phyloP scores from a whole-genome alignment of 1,140 invertebrate species.

The Battus philenor region DNA sequence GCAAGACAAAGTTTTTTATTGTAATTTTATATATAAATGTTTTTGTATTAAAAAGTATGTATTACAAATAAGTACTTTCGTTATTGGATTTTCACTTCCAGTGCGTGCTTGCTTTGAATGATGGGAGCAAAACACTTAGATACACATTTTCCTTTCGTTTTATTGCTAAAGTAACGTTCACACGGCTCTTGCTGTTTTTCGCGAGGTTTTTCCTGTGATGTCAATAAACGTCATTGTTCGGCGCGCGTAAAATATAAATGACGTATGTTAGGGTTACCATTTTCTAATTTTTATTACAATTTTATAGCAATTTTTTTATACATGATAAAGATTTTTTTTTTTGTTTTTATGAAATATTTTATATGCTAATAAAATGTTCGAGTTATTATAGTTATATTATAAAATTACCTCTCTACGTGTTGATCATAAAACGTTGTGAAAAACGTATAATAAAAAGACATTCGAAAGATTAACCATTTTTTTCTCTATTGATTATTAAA shows the following conservation, averaged over 20 bases:
- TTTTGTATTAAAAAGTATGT: too few relatives aligned
- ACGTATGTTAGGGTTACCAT: neutral
- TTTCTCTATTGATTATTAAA: neutral
- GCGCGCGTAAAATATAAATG: neutral
- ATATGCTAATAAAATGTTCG: too few relatives aligned
- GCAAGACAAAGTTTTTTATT: neutral
- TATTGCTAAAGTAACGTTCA: slow-evolving; percentile 9
- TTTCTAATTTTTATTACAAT: neutral
- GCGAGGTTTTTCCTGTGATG: slow-evolving; percentile 3
- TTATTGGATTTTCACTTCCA: slow-evolving; percentile 4
- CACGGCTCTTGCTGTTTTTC: slow-evolving; percentile 2
- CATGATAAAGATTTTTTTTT: neutral
- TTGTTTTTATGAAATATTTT: neutral
- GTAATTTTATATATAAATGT: too few relatives aligned
- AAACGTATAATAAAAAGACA: neutral
- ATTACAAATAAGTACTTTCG: slow-evolving; percentile 8
- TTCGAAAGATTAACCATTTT: neutral
- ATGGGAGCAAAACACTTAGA: slow-evolving; percentile 14
- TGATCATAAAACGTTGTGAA: neutral
- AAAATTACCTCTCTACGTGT: too few relatives aligned
- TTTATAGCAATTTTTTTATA: neutral
- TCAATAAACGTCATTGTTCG: slow-evolving; percentile 14
- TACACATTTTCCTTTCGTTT: slow-evolving; percentile 15
- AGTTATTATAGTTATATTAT: too few relatives aligned
- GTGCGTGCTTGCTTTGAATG: slow-evolving; percentile 2